phyloP scores from a whole-genome alignment of 2,113 vertebrate genomes.

The Girardinichthys multiradiatus region DNA sequence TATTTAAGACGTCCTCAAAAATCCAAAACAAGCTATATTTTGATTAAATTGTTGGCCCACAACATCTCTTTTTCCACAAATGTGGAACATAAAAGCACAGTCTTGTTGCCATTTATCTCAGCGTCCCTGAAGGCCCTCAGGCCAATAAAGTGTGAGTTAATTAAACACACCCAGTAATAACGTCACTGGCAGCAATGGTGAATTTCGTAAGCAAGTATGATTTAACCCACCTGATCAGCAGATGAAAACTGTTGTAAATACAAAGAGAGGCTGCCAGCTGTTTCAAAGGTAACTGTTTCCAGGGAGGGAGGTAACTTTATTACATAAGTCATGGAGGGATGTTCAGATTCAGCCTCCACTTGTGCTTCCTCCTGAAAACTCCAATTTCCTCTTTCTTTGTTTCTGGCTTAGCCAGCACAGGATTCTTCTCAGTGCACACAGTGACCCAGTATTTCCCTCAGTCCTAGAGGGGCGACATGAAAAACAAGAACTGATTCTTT shows the following conservation, averaged over 20 bases:
- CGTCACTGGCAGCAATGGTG: not conserved
- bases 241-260: constrained; percentile 13
- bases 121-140: too few relatives aligned
- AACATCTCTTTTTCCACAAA: not conserved
- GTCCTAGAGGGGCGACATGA: not conserved
- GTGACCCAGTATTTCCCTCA: not conserved
- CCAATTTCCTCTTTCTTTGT: constrained; percentile 26
- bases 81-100: not conserved
- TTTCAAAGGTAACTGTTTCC: constrained; percentile 17
- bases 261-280: not conserved
- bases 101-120: not conserved
- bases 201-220: not conserved
- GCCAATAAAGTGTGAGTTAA: not conserved
- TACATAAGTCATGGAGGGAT: constrained; percentile 8
- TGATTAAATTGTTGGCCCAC: too few relatives aligned
- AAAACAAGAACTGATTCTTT: constrained; percentile 13
- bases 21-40: not conserved
- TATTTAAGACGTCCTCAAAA: not conserved
- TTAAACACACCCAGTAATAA: not conserved
- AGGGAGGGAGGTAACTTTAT: constrained; percentile 14
- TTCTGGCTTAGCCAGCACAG: not conserved
- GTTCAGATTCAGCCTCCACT: constrained; percentile 21
- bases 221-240: not conserved
- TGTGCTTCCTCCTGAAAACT: constrained; percentile 19
- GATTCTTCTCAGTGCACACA: not conserved